phyloP scores from a whole-genome alignment of 2,888 invertebrate species.

The Ditylenchus weischeri region DNA sequence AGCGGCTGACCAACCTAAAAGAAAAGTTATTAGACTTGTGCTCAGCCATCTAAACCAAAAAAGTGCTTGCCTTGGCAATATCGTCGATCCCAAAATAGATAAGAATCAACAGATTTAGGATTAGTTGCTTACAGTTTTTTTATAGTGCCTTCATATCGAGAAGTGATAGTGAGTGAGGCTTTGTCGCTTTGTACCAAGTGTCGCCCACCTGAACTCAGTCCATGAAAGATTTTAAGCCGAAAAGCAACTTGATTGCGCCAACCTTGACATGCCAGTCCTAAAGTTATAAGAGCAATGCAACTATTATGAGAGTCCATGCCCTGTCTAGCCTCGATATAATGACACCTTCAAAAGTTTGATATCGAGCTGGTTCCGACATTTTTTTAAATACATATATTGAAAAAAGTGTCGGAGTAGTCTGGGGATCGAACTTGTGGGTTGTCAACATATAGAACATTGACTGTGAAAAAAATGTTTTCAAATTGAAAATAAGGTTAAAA shows the following conservation, averaged over 20 bases:
- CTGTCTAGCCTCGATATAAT: too few species aligned
- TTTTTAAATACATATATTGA: too few species aligned
- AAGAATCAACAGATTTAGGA: not conserved
- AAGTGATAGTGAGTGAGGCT: conserved; percentile 96
- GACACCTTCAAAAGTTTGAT: too few species aligned
- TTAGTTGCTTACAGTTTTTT: conserved; percentile 56
- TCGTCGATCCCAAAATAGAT: conserved; percentile 71
- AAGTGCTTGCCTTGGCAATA: conserved; percentile 75
- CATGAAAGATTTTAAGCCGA: too few species aligned
- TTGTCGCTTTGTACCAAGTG: conserved; percentile 98
- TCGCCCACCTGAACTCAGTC: conserved; percentile 71
- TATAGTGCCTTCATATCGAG: conserved; percentile 84
- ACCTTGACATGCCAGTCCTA: conserved; percentile 70
- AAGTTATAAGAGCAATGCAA: not conserved
- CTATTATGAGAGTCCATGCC: too few species aligned
- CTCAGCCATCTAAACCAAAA: not conserved
- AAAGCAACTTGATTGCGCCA: too few species aligned
- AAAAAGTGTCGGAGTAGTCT: too few species aligned
- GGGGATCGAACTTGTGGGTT: too few species aligned
- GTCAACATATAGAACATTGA: too few species aligned
- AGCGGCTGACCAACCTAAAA: conserved; percentile 67
- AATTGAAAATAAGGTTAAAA: too few species aligned
- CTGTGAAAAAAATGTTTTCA: too few species aligned
- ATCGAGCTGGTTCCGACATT: too few species aligned
- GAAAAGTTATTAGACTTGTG: not conserved